phyloP scores from a whole-genome alignment of 2,888 invertebrate genomes.

The Lissonota sp. region DNA sequence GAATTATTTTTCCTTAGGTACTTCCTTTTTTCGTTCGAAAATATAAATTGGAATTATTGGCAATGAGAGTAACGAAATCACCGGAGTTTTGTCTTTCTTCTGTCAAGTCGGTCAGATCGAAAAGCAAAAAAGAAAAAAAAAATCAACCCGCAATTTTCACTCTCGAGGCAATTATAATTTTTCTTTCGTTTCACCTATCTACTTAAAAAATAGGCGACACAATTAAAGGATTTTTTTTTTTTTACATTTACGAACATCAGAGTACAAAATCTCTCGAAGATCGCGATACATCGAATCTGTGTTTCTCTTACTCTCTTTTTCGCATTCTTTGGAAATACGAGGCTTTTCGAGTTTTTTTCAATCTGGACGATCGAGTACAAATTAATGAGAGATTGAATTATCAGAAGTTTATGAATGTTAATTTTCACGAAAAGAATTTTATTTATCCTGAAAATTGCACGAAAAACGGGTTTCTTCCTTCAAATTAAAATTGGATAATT shows the following conservation, averaged over 20 bases:
- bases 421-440: too few species aligned
- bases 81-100: background rate
- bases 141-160: background rate
- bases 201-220: conserved; percentile 45
- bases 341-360: conserved; percentile 13
- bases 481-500: too few species aligned
- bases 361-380: background rate
- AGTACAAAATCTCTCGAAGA: conserved; percentile 56
- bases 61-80: background rate
- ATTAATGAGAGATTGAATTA: too few species aligned
- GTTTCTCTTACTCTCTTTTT: background rate
- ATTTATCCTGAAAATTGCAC: too few species aligned
- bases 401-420: too few species aligned
- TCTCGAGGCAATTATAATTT: conserved; percentile 29
- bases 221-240: conserved; percentile 24
- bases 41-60: conserved; percentile 10
- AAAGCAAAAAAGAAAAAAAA: too few species aligned
- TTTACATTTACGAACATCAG: conserved; percentile 28
- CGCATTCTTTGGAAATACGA: conserved; percentile 1
- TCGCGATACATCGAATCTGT: conserved; percentile 34
- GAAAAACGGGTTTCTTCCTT: too few species aligned
- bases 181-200: conserved; percentile 41
- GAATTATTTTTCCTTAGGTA: background rate
- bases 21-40: background rate
- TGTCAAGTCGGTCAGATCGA: too few species aligned